Evolutionary conservation across 2,888 invertebrate species (phyloP), one percentile per base, ranked within the genome.

Genomic region (Hetaerina titia): DNA sequence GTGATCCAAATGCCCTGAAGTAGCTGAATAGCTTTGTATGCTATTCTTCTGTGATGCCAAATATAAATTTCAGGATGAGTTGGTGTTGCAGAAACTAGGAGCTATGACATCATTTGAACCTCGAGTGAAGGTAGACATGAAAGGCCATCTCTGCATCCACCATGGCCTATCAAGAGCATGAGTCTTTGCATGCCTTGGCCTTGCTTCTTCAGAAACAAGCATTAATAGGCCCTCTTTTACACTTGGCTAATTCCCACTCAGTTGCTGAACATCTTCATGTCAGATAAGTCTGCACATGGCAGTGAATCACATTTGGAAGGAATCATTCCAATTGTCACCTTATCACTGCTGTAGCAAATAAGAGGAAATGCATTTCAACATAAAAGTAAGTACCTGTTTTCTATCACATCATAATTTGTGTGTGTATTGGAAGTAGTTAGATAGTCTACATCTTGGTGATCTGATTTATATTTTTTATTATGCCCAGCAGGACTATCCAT

Each of bases 61-160:
- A n/a, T n/a, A n/a, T n/a, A n/a, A n/a, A n/a, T 92, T 56, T 69
- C 56, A 92, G 92, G 64, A 92, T 92, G 92, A 69, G 56, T 69
- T 92, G 69, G 92, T 92, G 45, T 7, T 92, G 22, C 92, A 92
- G 69, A 92, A 92, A n/a, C 22, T 92, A 69, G 56, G 92, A 31
- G 69, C 69, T 1, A 13, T 92, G 45, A 15, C 45, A n/a, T 60
- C 69, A 19, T 92, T 69, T 92, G 92, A 69, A 6, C 57, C 57
- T 15, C 22, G 56, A 7, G 17, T 56, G 45, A 63, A 90, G 22
- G 13, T 63, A 0, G 92, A 92, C 69, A 22, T 15, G n/a, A 92
- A 69, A 13, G 31, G 45, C 56, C 13, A 17, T 5, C 56, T 56
- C 13, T 92, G 92, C 56, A 56, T 64, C 31, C 92, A 4, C 45